Evolutionary conservation across 2,888 invertebrate genomes (phyloP).

Genomic region (Carcina quercana): DNA sequence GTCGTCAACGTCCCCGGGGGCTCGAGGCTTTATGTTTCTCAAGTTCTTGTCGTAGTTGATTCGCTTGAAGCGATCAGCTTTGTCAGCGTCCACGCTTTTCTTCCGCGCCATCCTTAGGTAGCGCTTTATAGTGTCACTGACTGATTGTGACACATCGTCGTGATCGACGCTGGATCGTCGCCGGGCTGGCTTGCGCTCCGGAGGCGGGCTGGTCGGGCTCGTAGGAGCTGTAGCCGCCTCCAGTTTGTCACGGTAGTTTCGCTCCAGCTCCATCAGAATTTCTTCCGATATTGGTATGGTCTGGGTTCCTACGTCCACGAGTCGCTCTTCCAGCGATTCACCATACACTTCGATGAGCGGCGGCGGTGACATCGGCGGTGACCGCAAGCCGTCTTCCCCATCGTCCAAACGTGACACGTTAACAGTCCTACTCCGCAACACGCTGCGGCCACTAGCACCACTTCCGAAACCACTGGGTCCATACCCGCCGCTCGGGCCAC

Average conservation of each 20-base stretch:
- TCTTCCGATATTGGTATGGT: slow-evolving; percentile 76
- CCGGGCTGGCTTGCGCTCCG: slow-evolving; percentile 56
- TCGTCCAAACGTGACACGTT: slow-evolving; percentile 34
- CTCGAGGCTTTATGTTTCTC: slow-evolving; percentile 86
- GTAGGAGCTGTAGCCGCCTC: slow-evolving; percentile 58
- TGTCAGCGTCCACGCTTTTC: slow-evolving; percentile 88
- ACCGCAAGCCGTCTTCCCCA: slow-evolving; percentile 40
- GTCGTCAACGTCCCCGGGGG: slow-evolving; percentile 85
- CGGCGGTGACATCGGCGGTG: slow-evolving; percentile 74
- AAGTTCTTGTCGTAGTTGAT: slow-evolving; percentile 92
- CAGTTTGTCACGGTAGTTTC: slow-evolving; percentile 55
- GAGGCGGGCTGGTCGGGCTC: slow-evolving; percentile 54
- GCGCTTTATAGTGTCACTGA: slow-evolving; percentile 89
- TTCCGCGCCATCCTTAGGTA: slow-evolving; percentile 91
- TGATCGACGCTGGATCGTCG: slow-evolving; percentile 87
- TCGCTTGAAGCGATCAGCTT: slow-evolving; percentile 87
- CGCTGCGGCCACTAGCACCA: slow-evolving; percentile 61
- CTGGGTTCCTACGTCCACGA: slow-evolving; percentile 74
- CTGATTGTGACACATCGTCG: slow-evolving; percentile 89
- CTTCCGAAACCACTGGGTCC: slow-evolving; percentile 40
- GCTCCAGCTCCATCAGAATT: slow-evolving; percentile 63
- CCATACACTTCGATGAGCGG: slow-evolving; percentile 80
- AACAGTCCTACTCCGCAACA: slow-evolving; percentile 37
- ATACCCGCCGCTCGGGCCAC: slow-evolving; percentile 48
- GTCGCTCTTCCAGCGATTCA: slow-evolving; percentile 73